These are phyloP conservation scores for Paramormyrops hopkinsi DNA, from an alignment of 2,797 vertebrate genomes.

Conservation along the genomic window DNA sequence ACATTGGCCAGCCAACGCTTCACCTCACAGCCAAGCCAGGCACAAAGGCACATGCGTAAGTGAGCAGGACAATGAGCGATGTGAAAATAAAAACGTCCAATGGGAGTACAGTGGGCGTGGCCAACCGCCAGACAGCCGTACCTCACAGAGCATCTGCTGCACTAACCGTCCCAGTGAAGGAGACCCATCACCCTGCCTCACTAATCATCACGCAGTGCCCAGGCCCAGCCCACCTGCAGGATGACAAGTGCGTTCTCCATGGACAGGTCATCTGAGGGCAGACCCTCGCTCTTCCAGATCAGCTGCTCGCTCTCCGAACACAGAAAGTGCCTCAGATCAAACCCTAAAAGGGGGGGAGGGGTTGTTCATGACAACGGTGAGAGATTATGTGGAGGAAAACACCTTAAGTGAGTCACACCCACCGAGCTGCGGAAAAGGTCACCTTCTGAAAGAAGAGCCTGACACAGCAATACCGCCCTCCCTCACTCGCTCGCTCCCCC, in stretches of 20 bases:
- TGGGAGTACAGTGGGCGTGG: background rate
- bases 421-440: background rate
- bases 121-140: background rate
- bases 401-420: background rate
- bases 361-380: background rate
- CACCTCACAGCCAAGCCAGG: background rate
- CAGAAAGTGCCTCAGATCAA: constrained; percentile 84
- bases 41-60: background rate
- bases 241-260: constrained; percentile 96
- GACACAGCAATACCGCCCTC: background rate
- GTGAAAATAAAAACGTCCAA: background rate
- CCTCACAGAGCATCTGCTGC: background rate
- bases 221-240: constrained; percentile 70
- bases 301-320: constrained; percentile 93
- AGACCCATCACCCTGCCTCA: background rate
- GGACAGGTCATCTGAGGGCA: constrained; percentile 94
- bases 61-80: background rate
- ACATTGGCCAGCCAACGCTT: background rate
- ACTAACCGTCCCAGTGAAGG: background rate
- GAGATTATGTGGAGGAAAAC: background rate
- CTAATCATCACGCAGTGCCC: background rate
- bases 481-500: background rate
- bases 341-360: constrained; percentile 59
- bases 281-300: constrained; percentile 95
- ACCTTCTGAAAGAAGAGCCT: background rate